A percentile compares a stretch with the other conserved stretches of the same genome.
Conservation (phyloP, 2,113 vertebrate species). For the Anas platyrhynchos region DNA sequence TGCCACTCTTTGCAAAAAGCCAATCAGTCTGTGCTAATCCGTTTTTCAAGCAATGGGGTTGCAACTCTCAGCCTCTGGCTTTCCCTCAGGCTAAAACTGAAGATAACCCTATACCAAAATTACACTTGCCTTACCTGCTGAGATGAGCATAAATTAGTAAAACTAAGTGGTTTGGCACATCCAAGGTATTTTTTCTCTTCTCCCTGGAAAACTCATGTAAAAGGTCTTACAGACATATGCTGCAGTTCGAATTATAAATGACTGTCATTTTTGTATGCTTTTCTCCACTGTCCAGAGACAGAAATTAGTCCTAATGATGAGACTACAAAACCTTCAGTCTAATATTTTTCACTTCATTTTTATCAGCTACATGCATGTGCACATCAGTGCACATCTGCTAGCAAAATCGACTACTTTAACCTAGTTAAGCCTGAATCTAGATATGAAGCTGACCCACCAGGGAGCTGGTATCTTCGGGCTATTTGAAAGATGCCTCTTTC, state of each 20-base stretch:
- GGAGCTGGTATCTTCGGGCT: rapidly evolving
- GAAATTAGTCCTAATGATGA: neutral
- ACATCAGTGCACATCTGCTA: neutral
- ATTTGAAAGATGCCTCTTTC: neutral
- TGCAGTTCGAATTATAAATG: neutral
- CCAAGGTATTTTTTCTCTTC: neutral
- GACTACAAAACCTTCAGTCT: neutral
- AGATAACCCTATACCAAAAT: neutral
- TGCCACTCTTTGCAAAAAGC: neutral
- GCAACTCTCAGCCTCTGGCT: neutral
- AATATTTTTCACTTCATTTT: neutral
- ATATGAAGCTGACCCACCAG: neutral
- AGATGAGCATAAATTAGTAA: neutral
- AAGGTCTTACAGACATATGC: neutral
- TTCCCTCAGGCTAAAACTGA: neutral
- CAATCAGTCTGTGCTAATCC: neutral
- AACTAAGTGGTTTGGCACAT: neutral
- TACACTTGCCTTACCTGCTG: neutral
- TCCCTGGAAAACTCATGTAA: neutral
- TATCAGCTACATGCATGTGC: neutral
- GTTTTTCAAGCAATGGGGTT: neutral
- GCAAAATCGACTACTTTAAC: neutral
- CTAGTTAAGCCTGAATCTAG: neutral
- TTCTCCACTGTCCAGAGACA: neutral
- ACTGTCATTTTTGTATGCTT: neutral